phyloP scores from a whole-genome alignment of 2,113 vertebrate species.

The Tragelaphus strepsiceros region DNA sequence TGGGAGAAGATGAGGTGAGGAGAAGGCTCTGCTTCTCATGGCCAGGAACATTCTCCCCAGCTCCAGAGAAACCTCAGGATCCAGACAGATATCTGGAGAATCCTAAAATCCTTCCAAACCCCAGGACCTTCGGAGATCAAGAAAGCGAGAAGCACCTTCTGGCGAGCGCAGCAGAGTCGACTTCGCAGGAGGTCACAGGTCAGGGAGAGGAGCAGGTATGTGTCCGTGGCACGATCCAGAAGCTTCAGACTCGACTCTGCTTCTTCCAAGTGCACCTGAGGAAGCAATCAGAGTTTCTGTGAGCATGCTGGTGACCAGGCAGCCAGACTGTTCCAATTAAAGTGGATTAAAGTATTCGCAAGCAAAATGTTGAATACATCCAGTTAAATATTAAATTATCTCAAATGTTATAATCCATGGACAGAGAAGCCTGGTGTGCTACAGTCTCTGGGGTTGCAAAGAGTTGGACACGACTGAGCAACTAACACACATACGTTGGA shows the following conservation, averaged over 20 bases:
- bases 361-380: background rate
- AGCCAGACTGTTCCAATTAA: background rate
- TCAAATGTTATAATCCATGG: background rate
- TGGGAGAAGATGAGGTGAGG: background rate
- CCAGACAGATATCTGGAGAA: background rate
- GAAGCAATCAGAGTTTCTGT: background rate
- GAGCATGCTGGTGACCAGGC: background rate
- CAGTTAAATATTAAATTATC: background rate
- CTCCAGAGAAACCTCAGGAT: background rate
- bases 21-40: background rate
- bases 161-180: conserved; percentile 79
- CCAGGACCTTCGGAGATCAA: background rate
- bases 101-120: background rate
- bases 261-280: conserved; percentile 80
- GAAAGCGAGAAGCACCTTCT: conserved; percentile 74
- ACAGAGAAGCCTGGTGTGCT: background rate
- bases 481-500: background rate
- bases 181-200: conserved; percentile 81
- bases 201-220: conserved; percentile 76
- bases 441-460: background rate
- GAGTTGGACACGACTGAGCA: background rate
- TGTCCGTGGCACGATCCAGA: conserved; percentile 57
- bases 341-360: background rate
- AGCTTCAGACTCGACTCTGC: conserved; percentile 75
- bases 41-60: background rate